A percentile compares a stretch with the other conserved stretches of the same genome.
phyloP scores from a whole-genome alignment of 1,140 invertebrate genomes.

The Carposina sasakii region DNA sequence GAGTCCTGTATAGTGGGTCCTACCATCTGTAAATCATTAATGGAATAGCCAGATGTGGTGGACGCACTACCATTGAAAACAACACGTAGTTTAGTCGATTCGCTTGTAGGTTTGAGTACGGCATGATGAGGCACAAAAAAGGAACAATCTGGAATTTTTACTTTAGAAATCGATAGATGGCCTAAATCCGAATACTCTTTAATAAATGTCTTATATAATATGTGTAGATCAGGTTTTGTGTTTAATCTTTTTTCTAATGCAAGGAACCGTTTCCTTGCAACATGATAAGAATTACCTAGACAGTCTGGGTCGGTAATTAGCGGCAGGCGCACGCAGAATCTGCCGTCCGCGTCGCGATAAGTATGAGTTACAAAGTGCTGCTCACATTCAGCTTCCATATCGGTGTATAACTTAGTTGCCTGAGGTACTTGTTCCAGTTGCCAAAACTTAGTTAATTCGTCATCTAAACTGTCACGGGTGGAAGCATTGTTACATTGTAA shows the following conservation, averaged over 20 bases:
- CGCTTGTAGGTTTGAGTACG: neutral
- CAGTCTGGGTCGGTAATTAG: neutral
- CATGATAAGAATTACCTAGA: neutral
- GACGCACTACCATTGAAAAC: neutral
- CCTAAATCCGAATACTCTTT: neutral
- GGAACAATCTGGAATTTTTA: neutral
- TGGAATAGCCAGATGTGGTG: neutral
- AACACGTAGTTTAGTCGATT: neutral
- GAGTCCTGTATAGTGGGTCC: too few relatives aligned
- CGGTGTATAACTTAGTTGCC: neutral
- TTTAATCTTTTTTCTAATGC: conserved; percentile 4
- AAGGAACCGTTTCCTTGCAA: neutral
- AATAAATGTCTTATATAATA: neutral
- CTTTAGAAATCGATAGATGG: neutral
- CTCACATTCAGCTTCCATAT: neutral
- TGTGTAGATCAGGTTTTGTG: neutral
- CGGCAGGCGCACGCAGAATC: conserved; percentile 2
- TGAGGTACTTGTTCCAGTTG: neutral
- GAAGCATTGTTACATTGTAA: too few relatives aligned
- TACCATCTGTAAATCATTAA: too few relatives aligned
- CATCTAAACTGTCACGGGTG: neutral
- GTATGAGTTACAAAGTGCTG: conserved; percentile 3
- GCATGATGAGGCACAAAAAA: neutral
- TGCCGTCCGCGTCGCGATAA: neutral
- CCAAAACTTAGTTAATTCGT: conserved; percentile 1